Percentiles rank a stretch among this genome's conserved stretches.
These are phyloP conservation scores for Theristus sp. DNA, from an alignment of 2,888 invertebrate species.

Conservation along the genomic window DNA sequence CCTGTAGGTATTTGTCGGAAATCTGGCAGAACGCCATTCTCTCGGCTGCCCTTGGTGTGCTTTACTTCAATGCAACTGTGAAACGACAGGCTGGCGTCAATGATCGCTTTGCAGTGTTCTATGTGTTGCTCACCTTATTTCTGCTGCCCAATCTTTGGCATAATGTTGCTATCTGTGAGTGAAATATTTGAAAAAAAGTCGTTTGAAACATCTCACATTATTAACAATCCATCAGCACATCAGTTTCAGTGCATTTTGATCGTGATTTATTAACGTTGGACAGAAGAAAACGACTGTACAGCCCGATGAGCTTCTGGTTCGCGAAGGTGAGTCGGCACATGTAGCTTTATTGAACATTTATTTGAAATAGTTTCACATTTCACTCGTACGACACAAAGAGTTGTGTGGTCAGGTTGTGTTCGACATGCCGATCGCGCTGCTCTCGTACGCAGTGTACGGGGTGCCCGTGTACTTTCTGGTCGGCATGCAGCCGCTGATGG, in stretches of 20 bases:
- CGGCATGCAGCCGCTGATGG: constrained; percentile 14
- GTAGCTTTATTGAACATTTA: too few relatives aligned
- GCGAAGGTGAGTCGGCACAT: not conserved
- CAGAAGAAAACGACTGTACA: not conserved
- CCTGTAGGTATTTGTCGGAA: constrained; percentile 56
- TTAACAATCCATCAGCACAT: too few relatives aligned
- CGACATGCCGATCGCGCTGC: constrained; percentile 53
- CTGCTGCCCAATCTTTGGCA: constrained; percentile 57
- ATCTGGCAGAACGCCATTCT: constrained; percentile 59
- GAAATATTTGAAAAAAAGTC: not conserved
- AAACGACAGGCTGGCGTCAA: constrained; percentile 12
- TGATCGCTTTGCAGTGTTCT: constrained; percentile 59
- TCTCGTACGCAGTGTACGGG: constrained; percentile 62
- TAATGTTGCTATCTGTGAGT: constrained; percentile 24
- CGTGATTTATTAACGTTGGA: not conserved
- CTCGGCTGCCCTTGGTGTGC: constrained; percentile 53
- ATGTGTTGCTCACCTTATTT: constrained; percentile 54
- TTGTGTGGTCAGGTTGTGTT: constrained; percentile 61
- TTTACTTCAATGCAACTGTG: constrained; percentile 2
- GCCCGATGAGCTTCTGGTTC: not conserved
- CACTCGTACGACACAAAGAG: too few relatives aligned
- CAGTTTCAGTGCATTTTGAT: not conserved
- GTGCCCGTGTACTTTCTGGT: constrained; percentile 47
- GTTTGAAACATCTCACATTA: too few relatives aligned
- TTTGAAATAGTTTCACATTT: too few relatives aligned